These are phyloP conservation scores for Nemotelus nigrinus DNA, from an alignment of 2,888 invertebrate species.

Conservation along the genomic window DNA sequence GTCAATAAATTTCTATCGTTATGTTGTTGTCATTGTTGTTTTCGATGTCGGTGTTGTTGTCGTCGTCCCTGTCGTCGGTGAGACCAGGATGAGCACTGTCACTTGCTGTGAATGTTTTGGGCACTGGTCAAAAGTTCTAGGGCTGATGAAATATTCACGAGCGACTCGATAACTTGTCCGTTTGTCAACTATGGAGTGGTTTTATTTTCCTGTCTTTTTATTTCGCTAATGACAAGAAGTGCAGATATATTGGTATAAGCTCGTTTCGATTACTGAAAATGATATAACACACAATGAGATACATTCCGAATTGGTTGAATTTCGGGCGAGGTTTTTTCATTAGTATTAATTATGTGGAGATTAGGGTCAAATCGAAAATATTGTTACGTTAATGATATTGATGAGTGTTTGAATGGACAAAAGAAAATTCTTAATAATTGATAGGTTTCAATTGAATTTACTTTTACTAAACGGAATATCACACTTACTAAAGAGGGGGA, in stretches of 20 bases:
- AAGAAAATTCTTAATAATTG: no score
- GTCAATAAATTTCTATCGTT: conserved; percentile 47
- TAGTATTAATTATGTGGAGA: conserved; percentile 19
- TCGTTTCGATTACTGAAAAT: conserved; percentile 26
- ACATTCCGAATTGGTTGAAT: conserved; percentile 31
- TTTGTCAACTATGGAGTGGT: conserved; percentile 23
- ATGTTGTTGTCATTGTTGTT: conserved; percentile 28
- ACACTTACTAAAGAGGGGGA: no score
- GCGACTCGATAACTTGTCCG: conserved; percentile 43
- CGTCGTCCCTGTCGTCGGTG: not conserved
- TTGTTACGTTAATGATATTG: not conserved
- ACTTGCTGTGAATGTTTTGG: conserved; percentile 43
- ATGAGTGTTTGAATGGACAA: no score
- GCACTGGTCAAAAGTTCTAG: conserved; percentile 47
- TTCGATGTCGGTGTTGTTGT: conserved; percentile 1
- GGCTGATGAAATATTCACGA: conserved; percentile 44
- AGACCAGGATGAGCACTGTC: conserved; percentile 34
- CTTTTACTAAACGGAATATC: no score
- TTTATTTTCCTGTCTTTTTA: conserved; percentile 23
- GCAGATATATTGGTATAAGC: conserved; percentile 26
- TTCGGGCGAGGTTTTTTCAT: conserved; percentile 3
- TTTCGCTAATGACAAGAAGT: conserved; percentile 26
- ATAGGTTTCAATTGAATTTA: no score
- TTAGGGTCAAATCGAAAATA: conserved; percentile 26
- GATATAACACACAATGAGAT: conserved; percentile 32